Base-by-base conservation (phyloP, 1,140 invertebrate genomes). In the Chironomus tepperi region DNA sequence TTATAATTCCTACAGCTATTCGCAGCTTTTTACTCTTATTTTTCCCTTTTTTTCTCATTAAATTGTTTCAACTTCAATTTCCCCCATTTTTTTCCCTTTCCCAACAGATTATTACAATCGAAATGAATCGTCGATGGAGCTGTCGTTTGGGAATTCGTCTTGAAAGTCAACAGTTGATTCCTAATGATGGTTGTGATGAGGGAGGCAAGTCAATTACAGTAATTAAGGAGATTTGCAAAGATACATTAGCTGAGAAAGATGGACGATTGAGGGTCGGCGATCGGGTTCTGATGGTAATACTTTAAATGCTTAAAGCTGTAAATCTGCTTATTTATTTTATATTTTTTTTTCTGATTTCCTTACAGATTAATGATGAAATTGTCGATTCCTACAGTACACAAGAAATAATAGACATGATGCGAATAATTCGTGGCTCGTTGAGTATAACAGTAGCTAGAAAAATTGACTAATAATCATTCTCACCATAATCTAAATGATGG, bases 321-420 rank as follows among this genome's bases (percentile, higher is more conserved):
- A 16, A 7, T 5, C n/a, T n/a, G n/a, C n/a, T 64, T 65, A 42
- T 73, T 9, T n/a, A n/a, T 12, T 16, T 43, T 73, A n/a, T 73
- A 16, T 18, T 34, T 42, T 43, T 16, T 9, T 16, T n/a, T 74
- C 42, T n/a, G 21, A n/a, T n/a, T n/a, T 42, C 75, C 19, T 9
- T 82, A n/a, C n/a, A 96, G 94, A 90, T 95, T 7, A 95, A 96
- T 82, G 91, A 92, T 77, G 90, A 93, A 81, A 90, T 89, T 76
- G 88, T 95, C 15, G 88, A 92, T 79, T 87, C 89, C 57, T 89
- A 93, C 88, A 88, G 87, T 73, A 93, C 91, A 57, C 84, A 86
- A 47, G 90, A 93, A 81, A 90, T 94, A 75, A 93, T 94, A 76
- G 91, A 93, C 80, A 83, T 93, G 76, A 83, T 94, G 65, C 84